Percentiles rank a stretch among this genome's conserved stretches.
phyloP scores from a whole-genome alignment of 2,797 vertebrate species.

The Harpagifer antarcticus region DNA sequence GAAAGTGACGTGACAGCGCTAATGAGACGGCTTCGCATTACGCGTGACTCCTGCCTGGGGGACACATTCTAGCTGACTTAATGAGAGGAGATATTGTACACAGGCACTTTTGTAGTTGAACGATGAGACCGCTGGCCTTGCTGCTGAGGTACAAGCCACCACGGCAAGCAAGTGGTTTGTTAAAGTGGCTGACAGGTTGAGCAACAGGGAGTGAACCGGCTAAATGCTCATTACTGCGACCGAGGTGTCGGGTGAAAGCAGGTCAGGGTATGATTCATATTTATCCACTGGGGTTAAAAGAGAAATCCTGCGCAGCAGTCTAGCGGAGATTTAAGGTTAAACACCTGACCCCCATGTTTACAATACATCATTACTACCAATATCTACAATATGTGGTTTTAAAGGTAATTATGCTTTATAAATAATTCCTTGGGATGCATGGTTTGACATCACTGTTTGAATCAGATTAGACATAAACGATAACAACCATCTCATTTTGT shows the following conservation, averaged over 20 bases:
- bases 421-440: not conserved
- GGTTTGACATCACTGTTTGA: not conserved
- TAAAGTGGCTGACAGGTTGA: constrained; percentile 65
- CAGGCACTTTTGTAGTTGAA: constrained; percentile 69
- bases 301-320: not conserved
- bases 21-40: constrained; percentile 81
- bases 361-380: not conserved
- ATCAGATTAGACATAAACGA: not conserved
- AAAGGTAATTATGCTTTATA: not conserved
- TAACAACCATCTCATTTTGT: not conserved
- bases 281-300: not conserved
- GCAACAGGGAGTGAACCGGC: constrained; percentile 35
- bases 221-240: constrained; percentile 47
- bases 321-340: not conserved
- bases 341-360: not conserved
- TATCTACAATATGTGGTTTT: not conserved
- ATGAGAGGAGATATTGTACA: constrained; percentile 80
- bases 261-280: constrained; percentile 21
- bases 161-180: constrained; percentile 61
- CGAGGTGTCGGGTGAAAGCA: not conserved
- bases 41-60: constrained; percentile 70
- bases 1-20: constrained; percentile 80
- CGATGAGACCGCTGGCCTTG: constrained; percentile 59
- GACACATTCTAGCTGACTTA: constrained; percentile 74
- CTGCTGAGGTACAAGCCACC: constrained; percentile 61